These are phyloP conservation scores for Hipparchia sbordonii DNA, from an alignment of 2,888 invertebrate species.

Conservation along the genomic window DNA sequence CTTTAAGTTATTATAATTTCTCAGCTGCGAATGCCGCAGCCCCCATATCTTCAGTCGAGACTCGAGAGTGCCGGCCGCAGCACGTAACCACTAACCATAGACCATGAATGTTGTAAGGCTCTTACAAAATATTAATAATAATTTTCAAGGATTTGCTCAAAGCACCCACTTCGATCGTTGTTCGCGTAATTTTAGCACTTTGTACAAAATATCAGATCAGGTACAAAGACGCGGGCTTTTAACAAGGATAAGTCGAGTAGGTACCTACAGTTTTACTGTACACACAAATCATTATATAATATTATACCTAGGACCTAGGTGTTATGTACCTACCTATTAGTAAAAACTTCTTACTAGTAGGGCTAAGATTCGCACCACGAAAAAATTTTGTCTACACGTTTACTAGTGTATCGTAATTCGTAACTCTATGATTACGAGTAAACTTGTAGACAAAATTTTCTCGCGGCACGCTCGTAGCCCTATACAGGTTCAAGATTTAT, in stretches of 20 bases:
- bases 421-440: too few species aligned
- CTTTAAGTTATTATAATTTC: background rate
- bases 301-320: too few species aligned
- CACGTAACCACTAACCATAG: background rate
- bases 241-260: background rate
- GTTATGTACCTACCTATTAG: too few species aligned
- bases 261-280: too few species aligned
- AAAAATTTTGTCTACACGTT: too few species aligned
- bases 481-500: too few species aligned
- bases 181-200: slow-evolving; percentile 1
- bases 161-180: background rate
- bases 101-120: slow-evolving; percentile 2
- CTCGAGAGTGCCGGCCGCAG: background rate
- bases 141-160: background rate
- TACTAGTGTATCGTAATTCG: too few species aligned
- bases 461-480: too few species aligned
- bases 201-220: background rate
- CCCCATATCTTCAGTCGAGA: background rate
- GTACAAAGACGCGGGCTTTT: background rate
- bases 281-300: too few species aligned
- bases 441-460: too few species aligned
- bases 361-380: too few species aligned
- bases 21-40: background rate
- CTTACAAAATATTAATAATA: background rate
- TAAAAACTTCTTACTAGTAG: too few species aligned